These are phyloP conservation scores for Pteropus rufus DNA, from an alignment of 2,797 vertebrate species.

Conservation along the genomic window DNA sequence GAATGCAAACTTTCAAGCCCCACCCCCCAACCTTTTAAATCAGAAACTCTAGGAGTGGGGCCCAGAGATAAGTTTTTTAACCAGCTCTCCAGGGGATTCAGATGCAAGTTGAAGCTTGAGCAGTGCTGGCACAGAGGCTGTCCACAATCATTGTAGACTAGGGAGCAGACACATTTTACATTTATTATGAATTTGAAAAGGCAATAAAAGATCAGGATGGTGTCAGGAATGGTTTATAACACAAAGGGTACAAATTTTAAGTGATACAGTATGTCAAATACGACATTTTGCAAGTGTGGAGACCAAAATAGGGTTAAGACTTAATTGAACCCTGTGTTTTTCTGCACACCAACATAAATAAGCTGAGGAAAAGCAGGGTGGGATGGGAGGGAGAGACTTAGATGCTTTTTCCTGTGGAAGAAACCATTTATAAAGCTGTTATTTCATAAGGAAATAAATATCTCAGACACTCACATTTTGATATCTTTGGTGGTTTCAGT, in stretches of 20 bases:
- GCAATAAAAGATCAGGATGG: conserved; percentile 80
- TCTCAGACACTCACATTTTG: neutral
- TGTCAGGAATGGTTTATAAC: conserved; percentile 84
- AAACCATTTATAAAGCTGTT: neutral
- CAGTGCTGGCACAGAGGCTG: neutral
- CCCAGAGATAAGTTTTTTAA: neutral
- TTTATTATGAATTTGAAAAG: conserved; percentile 80
- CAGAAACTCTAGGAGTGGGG: neutral
- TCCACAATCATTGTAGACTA: neutral
- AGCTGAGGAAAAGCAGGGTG: neutral
- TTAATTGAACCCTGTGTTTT: neutral
- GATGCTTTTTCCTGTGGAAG: neutral
- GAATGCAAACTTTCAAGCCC: neutral
- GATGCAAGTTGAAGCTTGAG: neutral
- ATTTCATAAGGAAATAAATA: neutral
- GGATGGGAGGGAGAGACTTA: neutral
- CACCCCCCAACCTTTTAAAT: neutral
- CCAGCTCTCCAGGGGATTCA: neutral
- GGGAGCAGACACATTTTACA: conserved; percentile 77
- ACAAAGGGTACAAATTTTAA: conserved; percentile 76
- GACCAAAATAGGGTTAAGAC: neutral
- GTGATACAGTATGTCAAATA: neutral
- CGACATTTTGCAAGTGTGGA: neutral
- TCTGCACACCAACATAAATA: neutral
- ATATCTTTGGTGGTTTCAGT: neutral